phyloP scores from a whole-genome alignment of 2,113 vertebrate genomes.

The Nothobranchius kuhntae region DNA sequence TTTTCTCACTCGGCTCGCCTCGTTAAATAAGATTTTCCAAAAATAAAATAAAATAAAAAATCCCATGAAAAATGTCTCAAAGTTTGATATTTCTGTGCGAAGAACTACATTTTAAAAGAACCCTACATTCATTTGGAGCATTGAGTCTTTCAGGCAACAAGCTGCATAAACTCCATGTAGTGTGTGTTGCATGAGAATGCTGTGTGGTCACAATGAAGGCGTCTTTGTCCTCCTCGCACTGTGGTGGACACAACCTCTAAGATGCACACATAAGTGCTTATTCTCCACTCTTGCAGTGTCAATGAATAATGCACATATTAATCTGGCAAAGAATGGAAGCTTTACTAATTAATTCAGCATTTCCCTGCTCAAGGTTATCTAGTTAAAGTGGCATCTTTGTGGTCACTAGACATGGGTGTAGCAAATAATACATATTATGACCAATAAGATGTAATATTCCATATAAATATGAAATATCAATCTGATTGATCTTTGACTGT shows the following conservation, averaged over 20 bases:
- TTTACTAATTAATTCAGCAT: conserved; percentile 53
- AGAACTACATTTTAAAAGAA: conserved; percentile 40
- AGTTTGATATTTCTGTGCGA: conserved; percentile 46
- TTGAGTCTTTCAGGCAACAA: conserved; percentile 34
- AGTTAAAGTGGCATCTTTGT: conserved; percentile 45
- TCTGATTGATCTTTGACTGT: too few species aligned
- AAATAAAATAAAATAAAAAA: conserved; percentile 11
- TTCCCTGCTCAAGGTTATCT: conserved; percentile 39
- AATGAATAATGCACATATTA: conserved; percentile 71
- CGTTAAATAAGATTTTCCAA: conserved; percentile 53
- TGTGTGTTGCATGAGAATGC: conserved; percentile 50
- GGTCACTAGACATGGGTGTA: conserved; percentile 12
- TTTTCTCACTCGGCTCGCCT: conserved; percentile 46
- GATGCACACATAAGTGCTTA: conserved; percentile 47
- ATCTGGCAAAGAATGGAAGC: conserved; percentile 48
- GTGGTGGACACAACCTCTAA: conserved; percentile 25
- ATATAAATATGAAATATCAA: too few species aligned
- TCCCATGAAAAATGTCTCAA: conserved; percentile 41
- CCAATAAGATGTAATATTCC: too few species aligned
- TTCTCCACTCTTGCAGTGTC: conserved; percentile 28
- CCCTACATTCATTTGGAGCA: conserved; percentile 43
- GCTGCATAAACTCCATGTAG: conserved; percentile 27
- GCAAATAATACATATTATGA: too few species aligned
- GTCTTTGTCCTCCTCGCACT: conserved; percentile 34
- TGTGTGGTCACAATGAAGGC: conserved; percentile 12